Conservation (phyloP, 2,888 invertebrate genomes). For the Lithophane ornitopus region DNA sequence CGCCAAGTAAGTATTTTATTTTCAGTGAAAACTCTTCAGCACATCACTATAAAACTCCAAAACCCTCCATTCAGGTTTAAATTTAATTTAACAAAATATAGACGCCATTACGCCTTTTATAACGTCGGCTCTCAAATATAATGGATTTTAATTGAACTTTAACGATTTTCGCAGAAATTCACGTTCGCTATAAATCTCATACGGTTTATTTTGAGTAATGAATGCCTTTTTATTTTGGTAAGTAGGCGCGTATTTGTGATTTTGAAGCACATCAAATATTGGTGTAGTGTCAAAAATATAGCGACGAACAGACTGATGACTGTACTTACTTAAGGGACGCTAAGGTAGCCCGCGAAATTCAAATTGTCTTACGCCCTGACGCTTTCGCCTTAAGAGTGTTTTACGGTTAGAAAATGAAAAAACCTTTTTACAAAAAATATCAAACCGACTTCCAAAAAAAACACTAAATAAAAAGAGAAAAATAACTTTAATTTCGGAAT, state of each 20-base stretch:
- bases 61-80: constrained; percentile 37
- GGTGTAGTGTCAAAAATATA: not conserved
- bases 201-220: constrained; percentile 17
- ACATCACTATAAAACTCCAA: constrained; percentile 19
- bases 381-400: not conserved
- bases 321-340: not conserved
- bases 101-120: constrained; percentile 50
- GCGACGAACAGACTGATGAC: not conserved
- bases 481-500: no score
- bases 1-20: not conserved
- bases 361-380: no score
- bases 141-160: constrained; percentile 57
- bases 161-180: constrained; percentile 50
- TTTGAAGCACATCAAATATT: not conserved
- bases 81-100: constrained; percentile 56
- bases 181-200: constrained; percentile 15
- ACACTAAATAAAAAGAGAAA: no score
- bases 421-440: no score
- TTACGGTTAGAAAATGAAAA: not conserved
- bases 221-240: constrained; percentile 21
- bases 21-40: not conserved
- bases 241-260: not conserved
- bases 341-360: no score
- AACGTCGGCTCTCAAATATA: constrained; percentile 44
- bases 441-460: no score